Evolutionary conservation across 2,113 vertebrate genomes (phyloP), one percentile per base, ranked within the genome.

Genomic region (Brienomyrus brachyistius): DNA sequence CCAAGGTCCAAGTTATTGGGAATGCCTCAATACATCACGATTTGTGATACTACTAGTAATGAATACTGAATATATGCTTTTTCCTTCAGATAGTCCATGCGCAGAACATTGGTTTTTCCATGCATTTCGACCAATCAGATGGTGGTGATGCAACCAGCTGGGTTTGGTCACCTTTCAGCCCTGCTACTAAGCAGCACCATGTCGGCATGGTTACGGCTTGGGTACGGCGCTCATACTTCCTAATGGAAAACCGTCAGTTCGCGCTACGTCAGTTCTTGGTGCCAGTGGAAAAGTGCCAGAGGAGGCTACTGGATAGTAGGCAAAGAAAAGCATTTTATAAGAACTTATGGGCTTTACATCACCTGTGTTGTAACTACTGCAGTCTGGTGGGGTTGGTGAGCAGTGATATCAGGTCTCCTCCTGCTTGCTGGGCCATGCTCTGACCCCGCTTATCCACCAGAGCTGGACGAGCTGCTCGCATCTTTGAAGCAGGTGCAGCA

Each of bases 401-500:
- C 56, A 59, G 21, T 59, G 66, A 51, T 54, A 62, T 40, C 21
- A 13, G 50, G 11, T 51, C 45, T 48, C 40, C 35, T 13, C 45
- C 56, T 62, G 40, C 3, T 74, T 74, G 21, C 43, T 70, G 56
- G 27, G 3, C 45, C 11, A 0, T 40, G 31, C 47, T n/a, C 7
- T 62, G 56, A 62, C 15, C 19, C 15, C 35, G 15, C 35, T 35
- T 3, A 2, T 50, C 27, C 56, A 27, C 10, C 95, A 99, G 98
- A 98, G 90, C 93, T 98, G 94, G 97, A 96, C 91, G 97, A 98
- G 70, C 92, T 98, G 90, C 94, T 97, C 92, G 94, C 96, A 92
- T 97, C 97, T 62, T 95, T 99, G 94, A 97, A 96, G 93, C 96
- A 96, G 90, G 96, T 97, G 89, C 96, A 97, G 89, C 95, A 96